These are phyloP conservation scores for Globodera ellingtonae DNA, from an alignment of 1,140 invertebrate species.

Conservation along the genomic window DNA sequence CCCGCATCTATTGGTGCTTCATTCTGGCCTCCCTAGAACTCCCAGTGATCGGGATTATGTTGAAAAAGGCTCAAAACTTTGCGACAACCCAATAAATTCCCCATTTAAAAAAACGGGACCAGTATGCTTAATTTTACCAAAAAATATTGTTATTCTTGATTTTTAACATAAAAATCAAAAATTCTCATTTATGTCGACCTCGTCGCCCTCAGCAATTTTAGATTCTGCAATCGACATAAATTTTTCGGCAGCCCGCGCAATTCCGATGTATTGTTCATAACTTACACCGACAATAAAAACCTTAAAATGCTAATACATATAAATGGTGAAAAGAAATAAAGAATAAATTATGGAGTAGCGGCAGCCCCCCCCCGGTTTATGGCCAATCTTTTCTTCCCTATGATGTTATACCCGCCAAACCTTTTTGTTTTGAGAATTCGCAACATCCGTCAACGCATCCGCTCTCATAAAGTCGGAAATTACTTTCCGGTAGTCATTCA, in stretches of 20 bases:
- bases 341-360: too few relatives aligned
- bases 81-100: too few relatives aligned
- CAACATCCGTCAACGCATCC: conserved; percentile 26
- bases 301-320: conserved; percentile 18
- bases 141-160: too few relatives aligned
- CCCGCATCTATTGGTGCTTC: too few relatives aligned
- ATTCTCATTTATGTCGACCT: background rate
- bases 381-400: too few relatives aligned
- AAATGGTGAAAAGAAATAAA: background rate
- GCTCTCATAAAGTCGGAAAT: conserved; percentile 35
- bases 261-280: conserved; percentile 14
- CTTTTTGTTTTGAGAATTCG: conserved; percentile 14
- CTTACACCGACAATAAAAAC: conserved; percentile 19
- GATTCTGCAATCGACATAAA: conserved; percentile 19
- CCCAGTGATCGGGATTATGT: too few relatives aligned
- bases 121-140: too few relatives aligned
- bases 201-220: conserved; percentile 23
- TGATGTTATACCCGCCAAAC: background rate
- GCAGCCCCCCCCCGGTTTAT: too few relatives aligned
- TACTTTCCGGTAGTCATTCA: conserved; percentile 37
- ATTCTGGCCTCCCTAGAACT: too few relatives aligned
- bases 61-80: too few relatives aligned
- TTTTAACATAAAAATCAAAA: too few relatives aligned
- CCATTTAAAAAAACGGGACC: too few relatives aligned
- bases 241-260: conserved; percentile 13